Evolutionary conservation across 2,797 vertebrate species (phyloP).

Genomic region (Moxostoma hubbsi): DNA sequence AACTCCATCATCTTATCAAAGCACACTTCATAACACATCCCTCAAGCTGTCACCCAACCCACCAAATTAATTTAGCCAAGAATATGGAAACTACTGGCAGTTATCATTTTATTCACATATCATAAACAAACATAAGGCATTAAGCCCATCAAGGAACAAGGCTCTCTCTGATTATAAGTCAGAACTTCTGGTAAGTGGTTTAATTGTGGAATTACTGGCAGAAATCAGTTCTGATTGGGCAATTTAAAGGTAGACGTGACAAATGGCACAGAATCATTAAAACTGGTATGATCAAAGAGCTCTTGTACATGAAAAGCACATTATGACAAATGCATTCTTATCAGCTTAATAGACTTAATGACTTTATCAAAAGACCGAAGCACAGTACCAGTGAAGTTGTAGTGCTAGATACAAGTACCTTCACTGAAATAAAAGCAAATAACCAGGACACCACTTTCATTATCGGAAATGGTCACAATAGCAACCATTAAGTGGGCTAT

Average conservation of each 20-base stretch:
- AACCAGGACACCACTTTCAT: not conserved
- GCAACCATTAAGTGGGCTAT: conserved; percentile 17
- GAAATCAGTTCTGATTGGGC: not conserved
- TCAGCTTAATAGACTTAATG: conserved; percentile 21
- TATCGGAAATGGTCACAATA: conserved; percentile 27
- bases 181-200: conserved; percentile 1
- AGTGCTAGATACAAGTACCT: conserved; percentile 22
- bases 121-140: no score
- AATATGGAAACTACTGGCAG: conserved; percentile 67
- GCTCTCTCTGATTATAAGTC: not conserved
- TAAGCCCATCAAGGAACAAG: conserved; percentile 1
- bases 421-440: conserved; percentile 22
- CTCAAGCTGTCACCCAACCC: conserved; percentile 47
- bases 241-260: not conserved
- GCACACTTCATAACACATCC: conserved; percentile 4
- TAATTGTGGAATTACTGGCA: not conserved
- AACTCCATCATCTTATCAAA: not conserved
- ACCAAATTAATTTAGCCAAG: conserved; percentile 67
- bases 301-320: not conserved
- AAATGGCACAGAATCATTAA: conserved; percentile 10
- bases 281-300: conserved; percentile 2
- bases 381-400: not conserved
- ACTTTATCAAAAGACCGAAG: conserved; percentile 2
- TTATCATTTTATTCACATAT: conserved; percentile 62
- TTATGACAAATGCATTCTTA: conserved; percentile 17